Evolutionary conservation across 2,113 vertebrate species (phyloP), one percentile per base, ranked within the genome.

Genomic region (Dunckerocampus dactyliophorus): DNA sequence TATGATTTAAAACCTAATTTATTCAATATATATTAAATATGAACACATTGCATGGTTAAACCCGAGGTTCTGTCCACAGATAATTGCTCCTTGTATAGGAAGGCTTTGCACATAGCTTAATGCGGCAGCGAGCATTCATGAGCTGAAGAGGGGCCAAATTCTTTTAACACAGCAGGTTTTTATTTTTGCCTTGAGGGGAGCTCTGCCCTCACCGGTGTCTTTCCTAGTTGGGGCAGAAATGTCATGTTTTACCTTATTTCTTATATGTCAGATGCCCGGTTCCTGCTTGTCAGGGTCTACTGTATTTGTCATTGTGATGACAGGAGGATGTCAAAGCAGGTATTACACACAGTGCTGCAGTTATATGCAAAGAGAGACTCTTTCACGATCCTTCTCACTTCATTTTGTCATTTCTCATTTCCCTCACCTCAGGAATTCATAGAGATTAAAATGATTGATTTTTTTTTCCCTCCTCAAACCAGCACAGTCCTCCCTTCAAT

Each of bases 361-460:
- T 62, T 51, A 22, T 47, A 24, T 61, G n/a, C 14, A 20, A 54
- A 28, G 21, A 19, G 21, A 20, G 14, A 47, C 20, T 17, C 39
- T 55, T 45, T 50, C 19, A 60, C 48, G 49, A 1, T 19, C 72
- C 28, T 42, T 48, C 46, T 70, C 37, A 46, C 15, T 31, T 66
- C 17, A 0, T 59, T 71, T 24, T 37, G 39, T 65, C 22, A 53
- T 69, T 67, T 66, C 59, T 69, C 59, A 58, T 22, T 21, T 54
- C 67, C 24, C 34, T 48, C 69, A 72, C 50, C 63, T 63, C 45
- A 64, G 59, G 22, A 73, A 67, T 76, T 85, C 63, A 51, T 48
- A 4, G 4, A 76, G 74, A 85, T 85, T 76, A 79, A 76, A 79
- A 54, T 1, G 22, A 87, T 86, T 77, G 79, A 87, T 87, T 85